Percentiles rank a stretch among this genome's conserved stretches.
These are phyloP conservation scores for Pelochelys cantorii DNA, from an alignment of 2,797 vertebrate species.

Conservation along the genomic window DNA sequence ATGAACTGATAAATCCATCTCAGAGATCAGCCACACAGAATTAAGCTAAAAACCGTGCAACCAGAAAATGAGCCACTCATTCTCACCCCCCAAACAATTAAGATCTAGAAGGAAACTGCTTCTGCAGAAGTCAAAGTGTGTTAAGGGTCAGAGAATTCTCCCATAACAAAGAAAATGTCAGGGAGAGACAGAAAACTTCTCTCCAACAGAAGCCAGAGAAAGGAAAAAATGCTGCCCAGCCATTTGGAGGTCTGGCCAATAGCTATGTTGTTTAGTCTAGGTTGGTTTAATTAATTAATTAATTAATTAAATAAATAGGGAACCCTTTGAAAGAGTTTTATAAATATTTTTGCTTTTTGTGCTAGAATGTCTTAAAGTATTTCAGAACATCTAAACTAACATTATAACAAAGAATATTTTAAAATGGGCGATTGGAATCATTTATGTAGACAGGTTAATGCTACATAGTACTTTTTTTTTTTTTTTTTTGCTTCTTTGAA, in stretches of 20 bases:
- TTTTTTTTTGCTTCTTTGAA: not conserved
- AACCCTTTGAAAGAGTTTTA: not conserved
- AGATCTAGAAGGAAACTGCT: not conserved
- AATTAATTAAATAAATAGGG: too few relatives aligned
- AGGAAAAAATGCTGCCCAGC: not conserved
- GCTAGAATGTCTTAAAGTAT: not conserved
- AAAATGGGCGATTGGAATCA: not conserved
- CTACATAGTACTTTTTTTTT: not conserved
- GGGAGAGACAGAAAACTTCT: not conserved
- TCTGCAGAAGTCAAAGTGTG: not conserved
- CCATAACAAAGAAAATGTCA: not conserved
- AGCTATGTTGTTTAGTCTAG: not conserved
- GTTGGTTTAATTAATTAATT: too few relatives aligned
- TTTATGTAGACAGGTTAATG: not conserved
- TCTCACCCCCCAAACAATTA: not conserved
- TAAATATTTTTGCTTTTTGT: not conserved
- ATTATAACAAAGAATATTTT: not conserved
- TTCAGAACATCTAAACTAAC: not conserved
- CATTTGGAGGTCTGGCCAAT: not conserved
- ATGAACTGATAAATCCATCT: not conserved
- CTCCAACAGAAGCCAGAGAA: not conserved
- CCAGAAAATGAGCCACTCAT: not conserved
- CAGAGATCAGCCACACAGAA: not conserved
- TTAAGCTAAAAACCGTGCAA: not conserved
- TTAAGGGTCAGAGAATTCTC: not conserved